Conservation (phyloP, 2,888 invertebrate genomes). For the Mimachlamys varia region DNA sequence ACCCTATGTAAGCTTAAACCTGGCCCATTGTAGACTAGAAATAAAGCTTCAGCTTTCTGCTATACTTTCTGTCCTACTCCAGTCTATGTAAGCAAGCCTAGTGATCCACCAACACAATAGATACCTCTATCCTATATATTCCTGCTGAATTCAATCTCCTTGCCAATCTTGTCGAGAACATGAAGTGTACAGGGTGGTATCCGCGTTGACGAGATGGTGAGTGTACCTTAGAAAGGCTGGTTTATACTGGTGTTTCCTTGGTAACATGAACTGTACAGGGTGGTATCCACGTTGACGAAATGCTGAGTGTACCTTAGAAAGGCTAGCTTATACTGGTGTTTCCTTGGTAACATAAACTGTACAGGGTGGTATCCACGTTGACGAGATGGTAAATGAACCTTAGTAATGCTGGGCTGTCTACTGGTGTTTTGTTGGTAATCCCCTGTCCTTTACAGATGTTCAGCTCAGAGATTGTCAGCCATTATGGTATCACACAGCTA, state of each 20-base stretch:
- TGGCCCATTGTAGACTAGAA: slow-evolving; percentile 3
- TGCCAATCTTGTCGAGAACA: no score
- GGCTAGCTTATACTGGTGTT: background rate
- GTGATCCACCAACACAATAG: background rate
- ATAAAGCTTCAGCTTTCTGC: background rate
- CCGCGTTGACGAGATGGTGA: background rate
- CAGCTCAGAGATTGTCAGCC: slow-evolving; percentile 78
- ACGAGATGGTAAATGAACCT: no score
- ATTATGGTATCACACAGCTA: slow-evolving; percentile 75
- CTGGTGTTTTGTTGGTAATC: slow-evolving; percentile 30
- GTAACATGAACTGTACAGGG: background rate
- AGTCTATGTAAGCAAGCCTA: background rate
- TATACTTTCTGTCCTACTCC: background rate
- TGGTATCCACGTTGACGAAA: background rate
- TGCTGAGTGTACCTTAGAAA: no score
- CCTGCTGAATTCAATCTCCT: no score
- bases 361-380: no score
- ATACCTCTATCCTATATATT: no score
- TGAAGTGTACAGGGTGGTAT: background rate
- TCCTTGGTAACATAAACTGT: background rate
- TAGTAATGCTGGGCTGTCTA: background rate
- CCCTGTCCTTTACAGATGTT: slow-evolving; percentile 74
- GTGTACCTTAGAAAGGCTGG: no score
- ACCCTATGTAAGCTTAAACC: background rate
- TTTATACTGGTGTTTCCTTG: background rate